Percentiles rank a stretch among this genome's conserved stretches.
These are phyloP conservation scores for Corynorhinus townsendii DNA, from an alignment of 2,113 vertebrate genomes.

Conservation along the genomic window DNA sequence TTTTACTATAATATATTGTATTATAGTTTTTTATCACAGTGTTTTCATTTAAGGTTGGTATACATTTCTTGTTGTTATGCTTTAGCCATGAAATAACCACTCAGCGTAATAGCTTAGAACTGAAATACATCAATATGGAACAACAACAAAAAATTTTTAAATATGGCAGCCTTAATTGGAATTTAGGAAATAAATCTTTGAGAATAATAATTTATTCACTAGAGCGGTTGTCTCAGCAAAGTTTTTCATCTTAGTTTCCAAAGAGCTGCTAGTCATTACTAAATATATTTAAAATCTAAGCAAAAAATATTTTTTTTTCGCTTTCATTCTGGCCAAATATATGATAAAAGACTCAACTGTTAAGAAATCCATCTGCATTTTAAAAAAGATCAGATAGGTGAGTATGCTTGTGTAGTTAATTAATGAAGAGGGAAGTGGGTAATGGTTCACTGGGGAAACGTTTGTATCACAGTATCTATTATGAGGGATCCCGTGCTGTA, in stretches of 20 bases:
- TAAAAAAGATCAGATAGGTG: background rate
- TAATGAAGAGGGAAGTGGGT: constrained; percentile 26
- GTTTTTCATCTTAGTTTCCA: constrained; percentile 67
- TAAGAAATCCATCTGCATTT: background rate
- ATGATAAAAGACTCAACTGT: background rate
- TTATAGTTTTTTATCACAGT: background rate
- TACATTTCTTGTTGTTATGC: constrained; percentile 9
- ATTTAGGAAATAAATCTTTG: constrained; percentile 68
- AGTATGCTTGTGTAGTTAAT: constrained; percentile 32
- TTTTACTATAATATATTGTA: background rate
- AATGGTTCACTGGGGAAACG: constrained; percentile 26
- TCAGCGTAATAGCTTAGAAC: constrained; percentile 28
- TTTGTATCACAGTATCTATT: constrained; percentile 32
- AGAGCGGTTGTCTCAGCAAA: constrained; percentile 58
- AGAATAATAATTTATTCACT: constrained; percentile 61
- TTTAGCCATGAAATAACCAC: constrained; percentile 37
- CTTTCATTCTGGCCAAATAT: constrained; percentile 27
- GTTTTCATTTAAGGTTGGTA: constrained; percentile 34
- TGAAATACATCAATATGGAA: constrained; percentile 62
- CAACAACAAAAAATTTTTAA: constrained; percentile 45
- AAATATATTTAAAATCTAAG: constrained; percentile 61
- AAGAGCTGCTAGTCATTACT: constrained; percentile 55
- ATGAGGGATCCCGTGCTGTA: constrained; percentile 67
- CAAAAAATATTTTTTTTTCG: background rate
- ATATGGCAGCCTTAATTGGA: constrained; percentile 63